Conservation (phyloP, 2,888 invertebrate species). For the Sturmia bella region DNA sequence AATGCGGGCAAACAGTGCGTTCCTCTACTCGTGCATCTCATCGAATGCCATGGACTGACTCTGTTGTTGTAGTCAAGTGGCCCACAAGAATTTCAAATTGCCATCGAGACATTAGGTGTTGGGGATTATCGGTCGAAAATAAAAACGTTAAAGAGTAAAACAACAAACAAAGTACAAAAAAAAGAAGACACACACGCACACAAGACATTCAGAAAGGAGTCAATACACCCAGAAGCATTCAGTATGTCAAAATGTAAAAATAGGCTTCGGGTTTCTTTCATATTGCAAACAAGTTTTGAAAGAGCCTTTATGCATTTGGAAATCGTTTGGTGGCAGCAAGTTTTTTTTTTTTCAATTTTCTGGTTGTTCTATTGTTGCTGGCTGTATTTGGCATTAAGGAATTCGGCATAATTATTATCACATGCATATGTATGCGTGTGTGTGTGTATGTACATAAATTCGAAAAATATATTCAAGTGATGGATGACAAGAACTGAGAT, state of each 20-base stretch:
- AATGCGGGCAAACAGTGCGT: slow-evolving; percentile 2
- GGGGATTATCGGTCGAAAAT: slow-evolving; percentile 51
- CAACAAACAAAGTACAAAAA: slow-evolving; percentile 10
- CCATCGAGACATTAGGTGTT: slow-evolving; percentile 66
- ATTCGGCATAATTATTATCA: slow-evolving; percentile 49
- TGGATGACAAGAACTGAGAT: slow-evolving; percentile 21
- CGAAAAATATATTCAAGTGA: background rate
- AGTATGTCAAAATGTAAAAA: slow-evolving; percentile 33
- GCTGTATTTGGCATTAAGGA: slow-evolving; percentile 42
- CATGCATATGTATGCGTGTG: too few relatives aligned
- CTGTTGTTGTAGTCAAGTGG: slow-evolving; percentile 55
- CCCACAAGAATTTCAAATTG: slow-evolving; percentile 53
- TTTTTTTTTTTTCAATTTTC: slow-evolving; percentile 3
- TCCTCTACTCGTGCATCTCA: slow-evolving; percentile 37
- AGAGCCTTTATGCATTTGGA: slow-evolving; percentile 32
- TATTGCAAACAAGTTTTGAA: slow-evolving; percentile 13
- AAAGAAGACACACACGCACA: background rate
- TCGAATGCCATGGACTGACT: slow-evolving; percentile 38
- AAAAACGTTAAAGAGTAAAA: slow-evolving; percentile 30
- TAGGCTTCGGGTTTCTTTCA: slow-evolving; percentile 9
- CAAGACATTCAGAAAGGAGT: slow-evolving; percentile 34
- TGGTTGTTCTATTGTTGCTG: background rate
- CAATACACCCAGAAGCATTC: slow-evolving; percentile 46
- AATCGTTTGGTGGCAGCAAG: slow-evolving; percentile 14
- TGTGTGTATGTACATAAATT: too few relatives aligned